These are phyloP conservation scores for Chromobotia macracanthus DNA, from an alignment of 2,797 vertebrate genomes.

Conservation along the genomic window DNA sequence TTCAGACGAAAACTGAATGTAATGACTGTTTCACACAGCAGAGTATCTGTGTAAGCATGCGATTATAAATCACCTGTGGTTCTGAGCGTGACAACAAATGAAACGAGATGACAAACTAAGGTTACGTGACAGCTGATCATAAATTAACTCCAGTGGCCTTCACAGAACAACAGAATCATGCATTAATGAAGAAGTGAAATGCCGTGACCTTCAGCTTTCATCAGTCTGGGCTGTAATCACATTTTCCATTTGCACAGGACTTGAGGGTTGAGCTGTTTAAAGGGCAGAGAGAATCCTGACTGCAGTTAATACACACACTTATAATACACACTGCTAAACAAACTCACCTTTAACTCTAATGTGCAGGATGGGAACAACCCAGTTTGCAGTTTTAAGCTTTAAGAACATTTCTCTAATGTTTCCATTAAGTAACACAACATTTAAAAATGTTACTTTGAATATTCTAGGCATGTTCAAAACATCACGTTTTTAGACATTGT, in stretches of 20 bases:
- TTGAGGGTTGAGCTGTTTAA: not conserved
- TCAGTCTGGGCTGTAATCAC: slow-evolving; percentile 34
- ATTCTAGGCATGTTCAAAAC: no score
- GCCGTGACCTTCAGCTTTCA: slow-evolving; percentile 38
- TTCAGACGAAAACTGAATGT: slow-evolving; percentile 23
- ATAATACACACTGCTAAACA: no score
- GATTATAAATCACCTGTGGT: not conserved
- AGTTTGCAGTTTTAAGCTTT: no score
- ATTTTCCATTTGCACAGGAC: not conserved
- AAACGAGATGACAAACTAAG: not conserved
- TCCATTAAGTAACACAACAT: no score
- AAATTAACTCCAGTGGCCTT: no score
- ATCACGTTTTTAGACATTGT: no score
- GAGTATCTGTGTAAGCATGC: not conserved
- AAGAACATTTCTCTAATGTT: no score
- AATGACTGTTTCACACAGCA: not conserved
- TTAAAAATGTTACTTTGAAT: no score
- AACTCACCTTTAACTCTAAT: no score
- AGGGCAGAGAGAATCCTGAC: not conserved
- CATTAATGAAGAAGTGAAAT: slow-evolving; percentile 40
- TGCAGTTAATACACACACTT: slow-evolving; percentile 31
- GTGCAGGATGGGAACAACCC: no score
- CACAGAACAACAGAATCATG: slow-evolving; percentile 15
- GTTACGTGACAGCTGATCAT: slow-evolving; percentile 30
- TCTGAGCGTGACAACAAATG: no score